Evolutionary conservation across 2,888 invertebrate genomes (phyloP).

Genomic region (Eledone cirrhosa): DNA sequence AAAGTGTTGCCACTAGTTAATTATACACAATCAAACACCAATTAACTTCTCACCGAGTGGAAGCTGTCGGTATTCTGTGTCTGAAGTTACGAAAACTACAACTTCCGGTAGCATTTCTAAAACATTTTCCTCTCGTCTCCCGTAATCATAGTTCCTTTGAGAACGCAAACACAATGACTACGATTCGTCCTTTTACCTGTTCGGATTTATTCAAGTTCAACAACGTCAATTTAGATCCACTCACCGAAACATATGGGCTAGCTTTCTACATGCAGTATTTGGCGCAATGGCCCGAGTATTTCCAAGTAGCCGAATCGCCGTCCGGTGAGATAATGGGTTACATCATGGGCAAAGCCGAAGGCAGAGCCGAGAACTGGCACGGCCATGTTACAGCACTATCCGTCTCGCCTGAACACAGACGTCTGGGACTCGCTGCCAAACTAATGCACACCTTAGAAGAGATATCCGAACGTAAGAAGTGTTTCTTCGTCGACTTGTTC

Average conservation of each 20-base stretch:
- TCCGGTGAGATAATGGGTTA: conserved; percentile 98
- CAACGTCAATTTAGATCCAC: conserved; percentile 95
- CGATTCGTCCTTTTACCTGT: conserved; percentile 89
- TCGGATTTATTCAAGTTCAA: conserved; percentile 95
- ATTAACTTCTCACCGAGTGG: no score
- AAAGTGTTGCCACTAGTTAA: no score
- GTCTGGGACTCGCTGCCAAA: conserved; percentile 89
- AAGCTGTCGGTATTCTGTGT: no score
- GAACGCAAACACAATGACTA: conserved; percentile 84
- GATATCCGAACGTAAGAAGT: conserved; percentile 95
- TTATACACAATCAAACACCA: no score
- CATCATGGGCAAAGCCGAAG: conserved; percentile 99
- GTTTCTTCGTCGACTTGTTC: conserved; percentile 97
- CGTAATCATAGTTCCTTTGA: neutral
- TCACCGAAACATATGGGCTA: conserved; percentile 85
- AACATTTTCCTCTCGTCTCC: no score
- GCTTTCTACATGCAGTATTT: conserved; percentile 95
- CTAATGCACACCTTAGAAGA: conserved; percentile 95
- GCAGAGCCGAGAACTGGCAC: conserved; percentile 95
- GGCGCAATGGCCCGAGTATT: conserved; percentile 98
- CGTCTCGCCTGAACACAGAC: conserved; percentile 91
- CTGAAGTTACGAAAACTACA: no score
- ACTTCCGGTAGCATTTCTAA: no score
- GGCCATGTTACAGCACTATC: conserved; percentile 98
- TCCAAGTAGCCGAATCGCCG: conserved; percentile 95